Conservation (phyloP, 1,140 invertebrate species). For the Sinella curviseta region DNA sequence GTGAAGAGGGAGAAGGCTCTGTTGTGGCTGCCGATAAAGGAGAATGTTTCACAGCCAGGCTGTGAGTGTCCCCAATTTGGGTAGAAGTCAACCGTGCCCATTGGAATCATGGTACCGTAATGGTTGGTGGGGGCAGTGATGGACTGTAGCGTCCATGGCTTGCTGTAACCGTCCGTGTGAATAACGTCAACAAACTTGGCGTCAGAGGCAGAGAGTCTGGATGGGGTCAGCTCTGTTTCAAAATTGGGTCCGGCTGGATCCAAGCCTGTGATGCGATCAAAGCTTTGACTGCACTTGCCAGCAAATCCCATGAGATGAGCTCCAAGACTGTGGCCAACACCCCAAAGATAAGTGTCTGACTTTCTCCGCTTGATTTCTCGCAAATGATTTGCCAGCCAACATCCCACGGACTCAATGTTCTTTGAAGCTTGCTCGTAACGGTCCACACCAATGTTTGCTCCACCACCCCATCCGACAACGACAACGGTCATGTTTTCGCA, state of each 20-base stretch:
- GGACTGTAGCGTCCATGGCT: constrained; percentile 28
- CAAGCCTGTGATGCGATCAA: constrained; percentile 50
- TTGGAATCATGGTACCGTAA: constrained; percentile 32
- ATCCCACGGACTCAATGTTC: constrained; percentile 35
- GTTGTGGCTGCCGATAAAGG: constrained; percentile 37
- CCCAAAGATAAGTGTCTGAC: constrained; percentile 21
- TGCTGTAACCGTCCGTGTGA: constrained; percentile 59
- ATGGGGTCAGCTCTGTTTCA: constrained; percentile 52
- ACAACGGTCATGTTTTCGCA: constrained; percentile 31
- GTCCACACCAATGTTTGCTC: constrained; percentile 37
- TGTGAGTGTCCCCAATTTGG: constrained; percentile 32
- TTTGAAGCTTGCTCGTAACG: constrained; percentile 31
- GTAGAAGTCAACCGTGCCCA: constrained; percentile 31
- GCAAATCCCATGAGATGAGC: constrained; percentile 40
- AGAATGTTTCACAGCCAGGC: constrained; percentile 30
- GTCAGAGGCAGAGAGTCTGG: constrained; percentile 58
- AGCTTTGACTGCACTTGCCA: constrained; percentile 28
- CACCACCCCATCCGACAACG: constrained; percentile 37
- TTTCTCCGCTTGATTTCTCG: constrained; percentile 29
- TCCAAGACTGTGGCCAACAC: constrained; percentile 35
- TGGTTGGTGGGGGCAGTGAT: constrained; percentile 36
- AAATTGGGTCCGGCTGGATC: constrained; percentile 51
- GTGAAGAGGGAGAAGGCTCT: constrained; percentile 34
- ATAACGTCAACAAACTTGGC: constrained; percentile 63
- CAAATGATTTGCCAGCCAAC: constrained; percentile 33